phyloP scores from a whole-genome alignment of 2,888 invertebrate genomes.

The Bellardia bayeri region DNA sequence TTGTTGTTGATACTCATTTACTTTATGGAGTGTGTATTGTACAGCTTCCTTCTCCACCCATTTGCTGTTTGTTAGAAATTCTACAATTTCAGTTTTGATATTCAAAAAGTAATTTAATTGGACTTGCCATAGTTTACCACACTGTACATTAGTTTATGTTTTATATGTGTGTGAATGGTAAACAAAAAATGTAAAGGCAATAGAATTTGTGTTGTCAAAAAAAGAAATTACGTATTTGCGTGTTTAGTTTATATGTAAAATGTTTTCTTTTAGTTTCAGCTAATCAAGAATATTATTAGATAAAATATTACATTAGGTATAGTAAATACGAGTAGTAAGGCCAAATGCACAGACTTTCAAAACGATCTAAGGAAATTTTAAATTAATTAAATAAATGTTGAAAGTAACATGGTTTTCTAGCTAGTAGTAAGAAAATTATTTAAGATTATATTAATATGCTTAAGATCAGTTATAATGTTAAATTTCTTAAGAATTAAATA shows the following conservation, averaged over 20 bases:
- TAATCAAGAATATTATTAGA: slow-evolving; percentile 30
- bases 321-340: background rate
- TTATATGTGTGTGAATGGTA: background rate
- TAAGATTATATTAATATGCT: no score
- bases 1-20: slow-evolving; percentile 3
- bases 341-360: background rate
- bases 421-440: no score
- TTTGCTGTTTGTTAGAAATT: slow-evolving; percentile 67
- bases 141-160: slow-evolving; percentile 28
- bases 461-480: no score
- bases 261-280: background rate
- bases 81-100: slow-evolving; percentile 67
- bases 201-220: background rate
- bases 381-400: slow-evolving; percentile 1
- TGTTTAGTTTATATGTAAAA: slow-evolving; percentile 29
- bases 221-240: slow-evolving; percentile 47
- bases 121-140: slow-evolving; percentile 46
- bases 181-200: background rate
- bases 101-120: slow-evolving; percentile 72
- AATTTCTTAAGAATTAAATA: no score
- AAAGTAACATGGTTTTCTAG: background rate
- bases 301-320: background rate
- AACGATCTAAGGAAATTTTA: background rate
- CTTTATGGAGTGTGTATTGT: background rate
- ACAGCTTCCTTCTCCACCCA: slow-evolving; percentile 71